Conservation (phyloP, 2,797 vertebrate genomes). For the Urophycis tenuis region DNA sequence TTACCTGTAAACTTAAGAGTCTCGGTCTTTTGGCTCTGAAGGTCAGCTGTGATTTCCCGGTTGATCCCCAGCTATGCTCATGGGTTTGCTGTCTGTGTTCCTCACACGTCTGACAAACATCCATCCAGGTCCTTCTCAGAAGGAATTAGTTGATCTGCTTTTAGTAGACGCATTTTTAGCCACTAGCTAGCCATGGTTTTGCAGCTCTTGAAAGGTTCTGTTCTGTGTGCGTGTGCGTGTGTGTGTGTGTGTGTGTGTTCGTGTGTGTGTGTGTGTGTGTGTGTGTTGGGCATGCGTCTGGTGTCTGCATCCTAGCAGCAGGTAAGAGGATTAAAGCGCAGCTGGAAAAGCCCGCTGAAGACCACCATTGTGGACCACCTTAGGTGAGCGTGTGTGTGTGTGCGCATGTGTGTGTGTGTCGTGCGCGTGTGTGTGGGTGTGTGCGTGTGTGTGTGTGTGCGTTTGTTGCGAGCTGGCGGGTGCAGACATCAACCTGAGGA, state of each 20-base stretch:
- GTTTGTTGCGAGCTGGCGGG: background rate
- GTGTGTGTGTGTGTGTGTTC: conserved; percentile 21
- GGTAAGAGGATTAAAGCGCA: conserved; percentile 56
- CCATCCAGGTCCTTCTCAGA: background rate
- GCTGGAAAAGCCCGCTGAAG: conserved; percentile 60
- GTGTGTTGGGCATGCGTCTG: conserved; percentile 10
- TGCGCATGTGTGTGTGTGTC: conserved; percentile 25
- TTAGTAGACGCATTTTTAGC: background rate
- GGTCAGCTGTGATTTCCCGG: background rate
- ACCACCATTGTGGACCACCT: conserved; percentile 70
- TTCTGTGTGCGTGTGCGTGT: conserved; percentile 17
- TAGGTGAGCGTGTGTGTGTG: conserved; percentile 28
- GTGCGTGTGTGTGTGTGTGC: conserved; percentile 8
- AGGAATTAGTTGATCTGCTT: background rate
- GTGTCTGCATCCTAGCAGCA: conserved; percentile 51
- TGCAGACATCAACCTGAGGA: background rate
- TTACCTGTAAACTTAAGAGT: background rate
- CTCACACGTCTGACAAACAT: background rate
- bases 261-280: conserved; percentile 13
- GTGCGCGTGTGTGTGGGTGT: conserved; percentile 13
- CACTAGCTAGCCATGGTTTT: background rate
- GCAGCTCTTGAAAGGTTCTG: conserved; percentile 14
- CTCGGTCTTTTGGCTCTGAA: background rate
- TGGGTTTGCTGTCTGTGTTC: background rate
- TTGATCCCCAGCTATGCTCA: background rate